Base-by-base conservation (phyloP, 1,140 invertebrate species). In the Teleogryllus occipitalis region DNA sequence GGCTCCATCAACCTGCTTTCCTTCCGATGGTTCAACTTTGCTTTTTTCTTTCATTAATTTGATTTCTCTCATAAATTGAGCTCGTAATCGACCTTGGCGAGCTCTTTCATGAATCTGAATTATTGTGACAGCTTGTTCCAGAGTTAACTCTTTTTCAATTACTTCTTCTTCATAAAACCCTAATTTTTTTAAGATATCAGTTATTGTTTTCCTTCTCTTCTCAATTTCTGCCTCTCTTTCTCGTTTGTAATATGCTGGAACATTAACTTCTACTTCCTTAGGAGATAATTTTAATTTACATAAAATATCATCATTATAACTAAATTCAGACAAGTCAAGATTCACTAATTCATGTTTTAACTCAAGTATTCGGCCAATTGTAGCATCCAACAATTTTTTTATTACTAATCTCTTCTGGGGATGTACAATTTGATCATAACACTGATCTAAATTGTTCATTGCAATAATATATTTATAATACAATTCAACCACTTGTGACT, bases 21-120 rank as follows among this genome's bases (percentile, higher is more conserved):
- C 76, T 8, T 80, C 90, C 88, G 83, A 81, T 83, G 48, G 85
- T 85, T 84, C 81, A 10, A 81, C 81, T 80, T 84, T 85, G n/a
- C 82, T 82, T 75, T 91, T 93, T 81, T 95, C 93, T 85, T 94
- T 95, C 80, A 93, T 88, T 27, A 91, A 87, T 46, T 92, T 87
- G 78, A 97, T 95, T 87, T 97, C 95, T 85, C 93, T 93, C 94
- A 97, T 97, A 82, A 97, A 96, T 84, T 96, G 93, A 12, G 95
- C 92, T 77, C 89, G 82, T 8, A 89, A 83, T 81, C 96, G 87
- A 27, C 87, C 88, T 81, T 90, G 96, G 74, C 96, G 89, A 0
- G 96, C 96, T 82, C 97, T 87, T 86, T 98, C 97, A 83, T 97
- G 95, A 47, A 91, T 92, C 85, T 98, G 96, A 79, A 98, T 93